Conservation (phyloP, 2,113 vertebrate genomes). For the Alosa alosa region DNA sequence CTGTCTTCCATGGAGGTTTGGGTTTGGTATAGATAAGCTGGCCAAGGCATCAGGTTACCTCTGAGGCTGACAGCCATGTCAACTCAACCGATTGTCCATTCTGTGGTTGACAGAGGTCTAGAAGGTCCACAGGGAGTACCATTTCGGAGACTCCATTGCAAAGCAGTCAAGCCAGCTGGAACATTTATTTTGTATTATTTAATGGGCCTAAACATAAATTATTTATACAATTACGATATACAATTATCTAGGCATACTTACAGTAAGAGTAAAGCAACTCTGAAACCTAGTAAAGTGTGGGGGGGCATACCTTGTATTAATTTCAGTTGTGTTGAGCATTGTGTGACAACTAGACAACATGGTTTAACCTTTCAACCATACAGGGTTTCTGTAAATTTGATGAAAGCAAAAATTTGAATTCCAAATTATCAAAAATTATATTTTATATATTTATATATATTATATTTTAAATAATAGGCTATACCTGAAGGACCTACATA, state of each 20-base stretch:
- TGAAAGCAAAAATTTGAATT: not conserved
- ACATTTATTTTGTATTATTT: too few relatives aligned
- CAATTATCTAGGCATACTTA: too few relatives aligned
- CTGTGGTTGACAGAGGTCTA: not conserved
- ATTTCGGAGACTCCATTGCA: not conserved
- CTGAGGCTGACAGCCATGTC: not conserved
- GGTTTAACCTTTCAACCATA: not conserved
- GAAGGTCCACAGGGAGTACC: not conserved
- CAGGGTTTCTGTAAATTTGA: not conserved
- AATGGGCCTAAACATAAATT: not conserved
- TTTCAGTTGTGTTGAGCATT: too few relatives aligned
- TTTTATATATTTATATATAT: too few relatives aligned
- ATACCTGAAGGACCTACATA: too few relatives aligned
- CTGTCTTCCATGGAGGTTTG: not conserved
- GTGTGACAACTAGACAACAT: not conserved
- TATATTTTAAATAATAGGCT: too few relatives aligned
- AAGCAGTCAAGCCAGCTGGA: not conserved
- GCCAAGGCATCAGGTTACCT: constrained; percentile 7
- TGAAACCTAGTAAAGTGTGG: too few relatives aligned
- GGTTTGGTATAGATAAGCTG: not conserved
- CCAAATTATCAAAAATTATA: not conserved
- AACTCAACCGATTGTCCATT: not conserved
- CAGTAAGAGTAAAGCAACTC: too few relatives aligned
- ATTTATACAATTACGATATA: too few relatives aligned
- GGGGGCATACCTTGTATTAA: too few relatives aligned